phyloP scores from a whole-genome alignment of 2,797 vertebrate species.

The Fistularia commersonii region DNA sequence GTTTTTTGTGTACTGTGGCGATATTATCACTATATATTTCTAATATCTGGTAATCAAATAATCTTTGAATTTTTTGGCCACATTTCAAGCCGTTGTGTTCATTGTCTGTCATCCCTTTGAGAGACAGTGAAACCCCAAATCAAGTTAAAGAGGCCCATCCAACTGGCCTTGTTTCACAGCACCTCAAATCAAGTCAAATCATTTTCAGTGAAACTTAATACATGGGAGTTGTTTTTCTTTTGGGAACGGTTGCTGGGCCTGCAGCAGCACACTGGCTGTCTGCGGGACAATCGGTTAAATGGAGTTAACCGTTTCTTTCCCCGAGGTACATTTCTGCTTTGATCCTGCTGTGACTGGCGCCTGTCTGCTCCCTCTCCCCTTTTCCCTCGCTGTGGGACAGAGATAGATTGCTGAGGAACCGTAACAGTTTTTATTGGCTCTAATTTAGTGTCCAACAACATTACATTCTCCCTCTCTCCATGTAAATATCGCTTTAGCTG shows the following conservation, averaged over 20 bases:
- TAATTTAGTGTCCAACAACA: conserved; percentile 67
- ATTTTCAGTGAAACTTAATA: conserved; percentile 57
- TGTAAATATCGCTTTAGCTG: conserved; percentile 55
- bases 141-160: conserved; percentile 35
- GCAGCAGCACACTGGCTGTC: conserved; percentile 45
- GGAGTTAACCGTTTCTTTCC: conserved; percentile 80
- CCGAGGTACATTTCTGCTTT: conserved; percentile 80
- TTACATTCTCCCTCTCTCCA: conserved; percentile 57
- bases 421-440: conserved; percentile 65
- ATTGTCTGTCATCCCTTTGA: conserved; percentile 42
- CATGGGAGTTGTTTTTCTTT: conserved; percentile 32
- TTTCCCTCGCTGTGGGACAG: conserved; percentile 56
- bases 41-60: conserved; percentile 54
- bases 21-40: conserved; percentile 59
- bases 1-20: conserved; percentile 36
- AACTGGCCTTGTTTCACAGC: conserved; percentile 52
- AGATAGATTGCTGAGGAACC: conserved; percentile 66
- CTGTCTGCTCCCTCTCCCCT: conserved; percentile 66
- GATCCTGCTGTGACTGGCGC: conserved; percentile 85
- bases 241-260: conserved; percentile 43
- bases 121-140: conserved; percentile 50
- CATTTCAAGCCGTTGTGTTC: conserved; percentile 55
- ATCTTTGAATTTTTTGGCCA: conserved; percentile 44
- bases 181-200: conserved; percentile 59
- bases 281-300: conserved; percentile 79